Evolutionary conservation across 2,113 vertebrate species (phyloP).

Genomic region (Petrocephalus microphthalmus): DNA sequence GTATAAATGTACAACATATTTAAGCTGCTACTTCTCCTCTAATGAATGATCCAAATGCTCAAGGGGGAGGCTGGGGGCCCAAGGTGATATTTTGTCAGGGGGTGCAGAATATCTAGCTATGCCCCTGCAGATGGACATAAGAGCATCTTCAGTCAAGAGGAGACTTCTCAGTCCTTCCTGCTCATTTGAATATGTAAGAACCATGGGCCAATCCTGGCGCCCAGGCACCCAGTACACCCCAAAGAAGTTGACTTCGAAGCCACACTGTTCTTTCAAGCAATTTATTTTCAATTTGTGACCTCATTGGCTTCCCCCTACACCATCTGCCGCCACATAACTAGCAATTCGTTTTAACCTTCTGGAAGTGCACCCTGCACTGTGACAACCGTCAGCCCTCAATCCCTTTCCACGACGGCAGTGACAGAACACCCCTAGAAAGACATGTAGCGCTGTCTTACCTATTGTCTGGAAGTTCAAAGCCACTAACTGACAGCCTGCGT

Average conservation of each 20-base stretch:
- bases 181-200: background rate
- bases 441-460: slow-evolving; percentile 48
- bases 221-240: background rate
- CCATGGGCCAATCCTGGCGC: background rate
- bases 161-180: background rate
- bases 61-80: background rate
- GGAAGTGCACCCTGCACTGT: background rate
- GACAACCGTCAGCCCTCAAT: background rate
- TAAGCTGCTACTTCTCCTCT: background rate
- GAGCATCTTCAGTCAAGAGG: background rate
- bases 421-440: background rate
- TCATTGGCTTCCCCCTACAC: background rate
- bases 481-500: slow-evolving; percentile 82
- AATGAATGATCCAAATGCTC: background rate
- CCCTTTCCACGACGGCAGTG: background rate
- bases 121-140: background rate
- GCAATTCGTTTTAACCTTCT: background rate
- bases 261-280: background rate
- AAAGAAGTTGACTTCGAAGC: background rate
- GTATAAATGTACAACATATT: background rate
- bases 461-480: slow-evolving; percentile 85
- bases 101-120: background rate
- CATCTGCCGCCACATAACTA: background rate
- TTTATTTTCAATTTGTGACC: background rate
- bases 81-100: background rate